Evolutionary conservation across 2,888 invertebrate species (phyloP).

Genomic region (Adelognathus sp.): DNA sequence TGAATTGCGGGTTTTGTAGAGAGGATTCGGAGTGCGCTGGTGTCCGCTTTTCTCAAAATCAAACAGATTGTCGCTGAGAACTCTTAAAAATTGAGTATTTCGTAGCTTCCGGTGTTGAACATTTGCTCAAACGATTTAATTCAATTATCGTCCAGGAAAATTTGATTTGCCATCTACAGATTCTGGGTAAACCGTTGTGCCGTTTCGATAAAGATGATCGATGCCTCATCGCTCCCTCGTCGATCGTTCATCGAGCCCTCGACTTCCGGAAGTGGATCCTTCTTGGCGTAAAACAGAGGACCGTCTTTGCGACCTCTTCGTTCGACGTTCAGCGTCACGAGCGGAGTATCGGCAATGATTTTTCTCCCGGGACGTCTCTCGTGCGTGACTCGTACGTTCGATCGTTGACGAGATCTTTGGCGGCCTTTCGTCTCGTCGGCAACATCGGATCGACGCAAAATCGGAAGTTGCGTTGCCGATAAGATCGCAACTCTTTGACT

Average conservation of each 20-base stretch:
- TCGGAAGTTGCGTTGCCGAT: neutral
- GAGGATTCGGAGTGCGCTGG: too few species aligned
- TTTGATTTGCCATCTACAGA: neutral
- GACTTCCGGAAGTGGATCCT: slow-evolving; percentile 70
- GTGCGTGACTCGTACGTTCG: neutral
- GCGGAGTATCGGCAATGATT: slow-evolving; percentile 67
- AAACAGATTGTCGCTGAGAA: too few species aligned
- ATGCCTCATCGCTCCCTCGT: slow-evolving; percentile 47
- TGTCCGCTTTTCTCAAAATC: too few species aligned
- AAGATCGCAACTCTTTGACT: neutral
- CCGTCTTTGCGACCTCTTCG: slow-evolving; percentile 64
- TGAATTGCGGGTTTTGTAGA: too few species aligned
- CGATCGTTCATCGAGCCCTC: slow-evolving; percentile 43
- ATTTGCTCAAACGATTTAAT: too few species aligned
- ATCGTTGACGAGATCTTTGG: slow-evolving; percentile 6
- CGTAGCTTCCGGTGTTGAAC: too few species aligned
- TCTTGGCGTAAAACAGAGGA: slow-evolving; percentile 69
- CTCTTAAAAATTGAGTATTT: too few species aligned
- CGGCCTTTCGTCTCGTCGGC: neutral
- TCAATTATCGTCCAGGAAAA: neutral
- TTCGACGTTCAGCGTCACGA: slow-evolving; percentile 70
- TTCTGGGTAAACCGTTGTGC: slow-evolving; percentile 32
- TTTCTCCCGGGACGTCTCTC: slow-evolving; percentile 14
- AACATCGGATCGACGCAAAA: slow-evolving; percentile 15
- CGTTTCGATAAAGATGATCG: slow-evolving; percentile 71